Evolutionary conservation across 2,888 invertebrate species (phyloP), one percentile per base, ranked within the genome.

Genomic region (Scaptodrosophila latifasciaeformis): DNA sequence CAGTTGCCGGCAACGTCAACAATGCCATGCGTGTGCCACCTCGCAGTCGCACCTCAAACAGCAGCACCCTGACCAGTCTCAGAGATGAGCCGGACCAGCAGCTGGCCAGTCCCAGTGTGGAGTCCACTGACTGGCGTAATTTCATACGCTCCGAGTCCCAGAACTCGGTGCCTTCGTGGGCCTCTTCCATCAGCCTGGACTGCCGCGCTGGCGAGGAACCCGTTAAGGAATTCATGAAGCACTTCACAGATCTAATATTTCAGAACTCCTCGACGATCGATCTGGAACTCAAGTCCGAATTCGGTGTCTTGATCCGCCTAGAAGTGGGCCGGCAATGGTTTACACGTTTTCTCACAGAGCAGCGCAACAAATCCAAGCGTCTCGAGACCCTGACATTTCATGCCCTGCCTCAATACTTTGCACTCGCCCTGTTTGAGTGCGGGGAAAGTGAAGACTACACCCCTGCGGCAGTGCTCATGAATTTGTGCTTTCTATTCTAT

Each of bases 401-500:
- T 82, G 90, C 90, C 1, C 84, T 92, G 60, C 90, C 91, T 9
- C 92, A 92, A 83, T 90, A 91, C 83, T 92, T 92, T 78, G 91
- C 92, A 0, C 89, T 92, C 17, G 89, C 90, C 10, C 86, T 92
- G 48, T 92, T 92, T 77, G 92, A 92, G 82, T 92, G 92, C 67
- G 88, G 90, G 54, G 92, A 92, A 71, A 89, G 90, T 5, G 92
- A 92, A 69, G 92, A 92, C 76, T 93, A 89, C 68, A 89, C 89
- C 2, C 91, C 92, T 2, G 92, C 92, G 15, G 91, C 91, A 67
- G 89, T 89, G 47, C 88, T 92, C 18, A 92, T 93, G 92, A 92
- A 92, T 80, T 90, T 92, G 89, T 92, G 92, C 80, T 92, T 92
- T 83, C 90, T 91, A 4, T 92, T 92, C 84, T 92, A 90, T 79